These are phyloP conservation scores for Megathymus violae DNA, from an alignment of 1,140 invertebrate species.

Conservation along the genomic window DNA sequence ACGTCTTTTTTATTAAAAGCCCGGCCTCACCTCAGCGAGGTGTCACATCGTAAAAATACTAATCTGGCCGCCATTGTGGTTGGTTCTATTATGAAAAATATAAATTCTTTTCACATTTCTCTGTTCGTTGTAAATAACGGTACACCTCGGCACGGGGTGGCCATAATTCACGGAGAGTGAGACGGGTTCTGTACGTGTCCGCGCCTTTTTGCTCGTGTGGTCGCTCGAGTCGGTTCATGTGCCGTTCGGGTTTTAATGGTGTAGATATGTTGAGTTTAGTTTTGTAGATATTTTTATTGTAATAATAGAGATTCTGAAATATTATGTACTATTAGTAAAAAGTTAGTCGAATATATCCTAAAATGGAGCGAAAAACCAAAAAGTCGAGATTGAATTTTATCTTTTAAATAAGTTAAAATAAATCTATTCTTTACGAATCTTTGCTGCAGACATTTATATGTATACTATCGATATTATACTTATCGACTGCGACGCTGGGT, in stretches of 20 bases:
- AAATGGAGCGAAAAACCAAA: too few species aligned
- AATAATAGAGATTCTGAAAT: not conserved
- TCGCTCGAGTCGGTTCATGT: conserved; percentile 20
- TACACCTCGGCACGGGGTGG: conserved; percentile 29
- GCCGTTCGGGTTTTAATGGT: conserved; percentile 18
- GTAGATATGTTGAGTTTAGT: conserved; percentile 20
- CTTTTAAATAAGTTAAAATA: too few species aligned
- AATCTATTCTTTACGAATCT: too few species aligned
- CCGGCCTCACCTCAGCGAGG: conserved; percentile 12
- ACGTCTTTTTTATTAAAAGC: conserved; percentile 23
- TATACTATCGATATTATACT: too few species aligned
- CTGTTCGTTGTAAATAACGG: conserved; percentile 29
- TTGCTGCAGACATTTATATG: too few species aligned
- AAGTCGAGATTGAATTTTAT: too few species aligned
- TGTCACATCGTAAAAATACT: conserved; percentile 30
- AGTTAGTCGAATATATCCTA: too few species aligned
- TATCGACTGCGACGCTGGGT: not conserved
- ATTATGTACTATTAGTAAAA: too few species aligned
- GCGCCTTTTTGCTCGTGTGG: conserved; percentile 29
- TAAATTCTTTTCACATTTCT: conserved; percentile 32
- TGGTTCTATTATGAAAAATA: conserved; percentile 27
- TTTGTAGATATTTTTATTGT: not conserved
- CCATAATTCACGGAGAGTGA: conserved; percentile 27
- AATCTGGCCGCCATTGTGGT: conserved; percentile 23
- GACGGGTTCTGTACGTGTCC: conserved; percentile 27